Conservation (phyloP, 1,140 invertebrate species). For the Dufourea novaeangliae region DNA sequence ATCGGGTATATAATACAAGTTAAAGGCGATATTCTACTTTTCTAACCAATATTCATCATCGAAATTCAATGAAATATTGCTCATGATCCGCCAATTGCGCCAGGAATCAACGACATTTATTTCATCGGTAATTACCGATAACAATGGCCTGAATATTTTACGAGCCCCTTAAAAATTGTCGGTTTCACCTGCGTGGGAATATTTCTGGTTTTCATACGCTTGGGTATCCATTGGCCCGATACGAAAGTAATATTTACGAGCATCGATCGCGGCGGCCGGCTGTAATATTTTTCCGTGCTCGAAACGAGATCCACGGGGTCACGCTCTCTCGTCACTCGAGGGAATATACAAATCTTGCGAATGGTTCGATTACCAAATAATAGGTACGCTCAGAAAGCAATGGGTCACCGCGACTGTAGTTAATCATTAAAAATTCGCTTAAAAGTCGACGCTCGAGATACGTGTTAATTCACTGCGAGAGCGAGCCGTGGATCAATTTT, state of each 20-base stretch:
- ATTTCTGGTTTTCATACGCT: constrained; percentile 45
- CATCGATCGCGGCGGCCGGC: constrained; percentile 15
- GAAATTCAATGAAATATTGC: too few species aligned
- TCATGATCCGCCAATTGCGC: neutral
- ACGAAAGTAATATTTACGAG: constrained; percentile 56
- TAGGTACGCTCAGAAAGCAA: too few species aligned
- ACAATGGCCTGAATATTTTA: constrained; percentile 45
- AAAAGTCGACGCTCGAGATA: too few species aligned
- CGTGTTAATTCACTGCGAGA: too few species aligned
- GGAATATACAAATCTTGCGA: constrained; percentile 43
- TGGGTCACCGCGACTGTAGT: too few species aligned
- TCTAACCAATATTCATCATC: too few species aligned
- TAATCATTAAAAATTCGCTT: too few species aligned
- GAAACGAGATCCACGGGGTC: constrained; percentile 19
- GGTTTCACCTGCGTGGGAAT: neutral
- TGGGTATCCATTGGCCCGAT: constrained; percentile 20
- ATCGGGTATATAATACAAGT: too few species aligned
- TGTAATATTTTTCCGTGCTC: constrained; percentile 44
- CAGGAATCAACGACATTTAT: neutral
- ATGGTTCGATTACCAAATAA: constrained; percentile 29
- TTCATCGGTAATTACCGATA: constrained; percentile 2
- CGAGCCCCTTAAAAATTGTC: constrained; percentile 38
- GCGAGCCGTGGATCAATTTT: too few species aligned
- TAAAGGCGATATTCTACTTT: too few species aligned
- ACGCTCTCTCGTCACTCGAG: constrained; percentile 12